Evolutionary conservation across 1,140 invertebrate species (phyloP).

Genomic region (Campodea augens): DNA sequence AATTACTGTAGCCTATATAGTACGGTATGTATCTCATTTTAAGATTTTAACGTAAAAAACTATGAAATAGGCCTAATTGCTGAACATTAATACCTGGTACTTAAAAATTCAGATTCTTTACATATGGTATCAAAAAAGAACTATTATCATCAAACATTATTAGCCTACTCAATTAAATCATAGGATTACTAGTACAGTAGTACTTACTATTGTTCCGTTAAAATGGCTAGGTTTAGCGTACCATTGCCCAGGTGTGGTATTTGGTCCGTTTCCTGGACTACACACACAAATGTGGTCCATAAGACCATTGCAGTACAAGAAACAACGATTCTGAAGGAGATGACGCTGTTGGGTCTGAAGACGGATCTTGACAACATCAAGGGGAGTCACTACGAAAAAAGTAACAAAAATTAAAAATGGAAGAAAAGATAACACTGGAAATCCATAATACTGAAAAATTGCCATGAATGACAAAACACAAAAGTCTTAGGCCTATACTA

Average conservation of each 20-base stretch:
- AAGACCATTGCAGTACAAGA: slow-evolving; percentile 93
- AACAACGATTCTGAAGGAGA: slow-evolving; percentile 68
- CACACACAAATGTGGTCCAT: slow-evolving; percentile 98
- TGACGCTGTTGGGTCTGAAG: slow-evolving; percentile 84
- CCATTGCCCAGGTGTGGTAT: slow-evolving; percentile 34
- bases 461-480: neutral
- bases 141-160: too few relatives aligned
- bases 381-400: slow-evolving; percentile 68
- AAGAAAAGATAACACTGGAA: neutral
- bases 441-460: neutral
- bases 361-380: slow-evolving; percentile 96
- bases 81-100: too few relatives aligned
- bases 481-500: too few relatives aligned
- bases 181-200: neutral
- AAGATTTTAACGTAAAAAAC: too few relatives aligned
- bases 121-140: too few relatives aligned
- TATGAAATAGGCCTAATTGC: too few relatives aligned
- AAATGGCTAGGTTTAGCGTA: slow-evolving; percentile 54
- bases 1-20: too few relatives aligned
- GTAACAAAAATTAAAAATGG: too few relatives aligned
- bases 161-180: slow-evolving; percentile 6
- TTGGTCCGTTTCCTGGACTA: slow-evolving; percentile 24
- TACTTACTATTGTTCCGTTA: slow-evolving; percentile 67
- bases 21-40: too few relatives aligned
- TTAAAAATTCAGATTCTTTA: too few relatives aligned